Conservation (phyloP, 1,140 invertebrate genomes). For the Diplogasteroides magnus region DNA sequence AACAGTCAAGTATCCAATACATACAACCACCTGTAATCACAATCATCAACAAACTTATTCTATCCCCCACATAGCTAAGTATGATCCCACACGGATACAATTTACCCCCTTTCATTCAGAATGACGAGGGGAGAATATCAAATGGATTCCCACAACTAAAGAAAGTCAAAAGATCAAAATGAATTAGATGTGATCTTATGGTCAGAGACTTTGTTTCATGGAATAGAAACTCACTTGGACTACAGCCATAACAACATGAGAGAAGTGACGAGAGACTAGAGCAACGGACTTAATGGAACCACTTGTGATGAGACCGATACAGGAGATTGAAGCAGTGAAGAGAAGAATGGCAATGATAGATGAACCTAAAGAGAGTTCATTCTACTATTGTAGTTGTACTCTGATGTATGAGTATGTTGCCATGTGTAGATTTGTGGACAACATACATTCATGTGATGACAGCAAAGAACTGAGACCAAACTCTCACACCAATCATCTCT, state of each 20-base stretch:
- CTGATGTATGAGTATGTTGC: background rate
- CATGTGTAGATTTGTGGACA: constrained; percentile 17
- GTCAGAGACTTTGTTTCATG: no score
- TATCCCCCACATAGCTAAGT: background rate
- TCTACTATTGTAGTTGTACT: constrained; percentile 6
- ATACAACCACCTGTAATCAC: constrained; percentile 26
- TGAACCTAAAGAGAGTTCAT: background rate
- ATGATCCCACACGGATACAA: background rate
- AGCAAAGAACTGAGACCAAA: background rate
- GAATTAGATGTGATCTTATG: background rate
- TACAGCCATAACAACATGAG: constrained; percentile 24
- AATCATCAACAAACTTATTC: background rate
- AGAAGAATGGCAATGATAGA: background rate
- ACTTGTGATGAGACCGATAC: constrained; percentile 18
- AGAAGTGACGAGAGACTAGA: constrained; percentile 12
- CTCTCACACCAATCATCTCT: no score
- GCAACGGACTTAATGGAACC: constrained; percentile 22
- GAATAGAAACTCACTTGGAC: constrained; percentile 18
- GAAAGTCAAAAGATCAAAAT: no score
- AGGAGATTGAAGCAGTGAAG: constrained; percentile 15
- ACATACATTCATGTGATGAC: background rate
- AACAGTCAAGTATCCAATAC: constrained; percentile 26
- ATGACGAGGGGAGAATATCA: background rate
- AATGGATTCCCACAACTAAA: no score
- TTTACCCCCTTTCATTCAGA: background rate